Evolutionary conservation across 2,888 invertebrate species (phyloP).

Genomic region (Troilus luridus): DNA sequence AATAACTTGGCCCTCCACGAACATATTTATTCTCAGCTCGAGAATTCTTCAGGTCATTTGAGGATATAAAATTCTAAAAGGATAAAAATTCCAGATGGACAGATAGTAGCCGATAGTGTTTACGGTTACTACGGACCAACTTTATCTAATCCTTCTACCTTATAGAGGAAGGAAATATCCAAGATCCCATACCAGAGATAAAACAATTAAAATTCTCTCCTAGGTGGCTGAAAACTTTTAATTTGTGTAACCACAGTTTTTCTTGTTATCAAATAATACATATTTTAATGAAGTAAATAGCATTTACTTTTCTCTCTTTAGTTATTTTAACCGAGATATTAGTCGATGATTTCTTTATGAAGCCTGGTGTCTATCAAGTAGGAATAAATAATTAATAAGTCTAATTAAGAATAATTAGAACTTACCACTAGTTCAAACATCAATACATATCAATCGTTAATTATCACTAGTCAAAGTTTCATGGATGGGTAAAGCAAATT

Average conservation of each 20-base stretch:
- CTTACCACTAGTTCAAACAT: too few relatives aligned
- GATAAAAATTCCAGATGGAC: neutral
- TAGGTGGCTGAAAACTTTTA: neutral
- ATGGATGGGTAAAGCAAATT: too few relatives aligned
- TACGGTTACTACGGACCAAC: neutral
- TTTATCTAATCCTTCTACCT: neutral
- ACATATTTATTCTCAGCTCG: neutral
- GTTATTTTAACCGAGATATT: too few relatives aligned
- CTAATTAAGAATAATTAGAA: too few relatives aligned
- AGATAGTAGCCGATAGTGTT: neutral
- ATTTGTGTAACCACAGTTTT: neutral
- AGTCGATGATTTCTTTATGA: too few relatives aligned
- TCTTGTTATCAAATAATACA: too few relatives aligned
- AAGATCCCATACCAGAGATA: neutral
- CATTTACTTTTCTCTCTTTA: too few relatives aligned
- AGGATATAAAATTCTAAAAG: conserved; percentile 20
- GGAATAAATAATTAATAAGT: too few relatives aligned
- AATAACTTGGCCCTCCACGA: neutral
- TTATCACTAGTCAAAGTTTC: too few relatives aligned
- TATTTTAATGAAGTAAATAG: too few relatives aligned
- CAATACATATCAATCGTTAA: too few relatives aligned
- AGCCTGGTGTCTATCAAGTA: too few relatives aligned
- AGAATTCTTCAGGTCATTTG: conserved; percentile 9
- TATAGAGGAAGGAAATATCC: neutral
- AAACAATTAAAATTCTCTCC: neutral